A percentile compares a stretch with the other conserved stretches of the same genome.
These are phyloP conservation scores for Agelastica alni DNA, from an alignment of 2,888 invertebrate genomes.

Conservation along the genomic window DNA sequence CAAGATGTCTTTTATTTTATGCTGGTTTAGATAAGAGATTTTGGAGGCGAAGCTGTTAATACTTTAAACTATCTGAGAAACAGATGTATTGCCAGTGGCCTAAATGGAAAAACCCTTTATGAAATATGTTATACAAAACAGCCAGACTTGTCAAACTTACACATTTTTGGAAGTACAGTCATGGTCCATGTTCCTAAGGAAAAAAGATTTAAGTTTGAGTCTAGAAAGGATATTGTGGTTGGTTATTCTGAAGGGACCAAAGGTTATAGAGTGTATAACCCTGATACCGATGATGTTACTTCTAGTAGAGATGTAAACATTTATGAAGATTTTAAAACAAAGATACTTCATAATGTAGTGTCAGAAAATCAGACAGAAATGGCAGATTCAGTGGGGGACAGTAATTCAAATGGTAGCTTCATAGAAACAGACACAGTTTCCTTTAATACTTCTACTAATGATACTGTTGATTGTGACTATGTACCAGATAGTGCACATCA, in stretches of 20 bases:
- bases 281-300: conserved; percentile 16
- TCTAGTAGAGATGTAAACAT: conserved; percentile 26
- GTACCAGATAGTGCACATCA: conserved; percentile 1
- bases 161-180: conserved; percentile 25
- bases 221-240: conserved; percentile 36
- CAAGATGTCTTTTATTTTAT: conserved; percentile 31
- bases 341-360: too few relatives aligned
- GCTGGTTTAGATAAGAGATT: conserved; percentile 37
- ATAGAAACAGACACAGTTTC: conserved; percentile 4
- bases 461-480: conserved; percentile 14
- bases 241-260: conserved; percentile 38
- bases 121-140: too few relatives aligned
- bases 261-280: conserved; percentile 36
- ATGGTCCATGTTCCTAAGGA: conserved; percentile 36
- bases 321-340: too few relatives aligned
- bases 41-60: too few relatives aligned
- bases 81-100: too few relatives aligned
- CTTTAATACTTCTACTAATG: background rate
- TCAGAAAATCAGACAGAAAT: too few relatives aligned
- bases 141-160: too few relatives aligned
- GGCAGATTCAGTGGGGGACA: conserved; percentile 25
- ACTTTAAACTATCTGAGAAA: too few relatives aligned
- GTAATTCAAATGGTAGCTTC: too few relatives aligned
- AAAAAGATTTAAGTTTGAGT: conserved; percentile 36
- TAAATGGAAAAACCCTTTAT: too few relatives aligned